Conservation (phyloP, 2,797 vertebrate genomes). For the Periophthalmus magnuspinnatus region DNA sequence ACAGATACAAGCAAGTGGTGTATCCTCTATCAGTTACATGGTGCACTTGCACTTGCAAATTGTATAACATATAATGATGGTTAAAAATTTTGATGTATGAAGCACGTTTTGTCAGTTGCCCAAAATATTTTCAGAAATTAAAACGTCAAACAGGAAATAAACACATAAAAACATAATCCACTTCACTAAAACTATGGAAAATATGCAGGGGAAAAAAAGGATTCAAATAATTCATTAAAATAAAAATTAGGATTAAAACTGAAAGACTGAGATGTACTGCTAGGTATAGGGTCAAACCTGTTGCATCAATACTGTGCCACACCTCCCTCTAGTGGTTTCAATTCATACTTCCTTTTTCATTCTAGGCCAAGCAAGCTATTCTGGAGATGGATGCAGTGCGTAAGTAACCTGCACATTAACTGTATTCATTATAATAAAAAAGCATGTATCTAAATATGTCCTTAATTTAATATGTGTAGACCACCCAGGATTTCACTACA, state of each 20-base stretch:
- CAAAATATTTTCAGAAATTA: no score
- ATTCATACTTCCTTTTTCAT: conserved; percentile 32
- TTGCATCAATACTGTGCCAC: conserved; percentile 12
- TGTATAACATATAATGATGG: no score
- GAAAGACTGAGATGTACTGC: no score
- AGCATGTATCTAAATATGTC: not conserved
- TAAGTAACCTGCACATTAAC: conserved; percentile 75
- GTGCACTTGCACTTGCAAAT: no score
- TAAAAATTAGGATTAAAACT: no score
- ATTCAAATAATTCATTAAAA: no score
- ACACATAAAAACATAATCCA: no score
- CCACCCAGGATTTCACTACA: conserved; percentile 91
- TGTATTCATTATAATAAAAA: not conserved
- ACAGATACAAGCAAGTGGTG: not conserved
- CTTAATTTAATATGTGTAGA: conserved; percentile 70
- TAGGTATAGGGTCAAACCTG: not conserved
- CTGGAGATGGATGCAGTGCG: conserved; percentile 96
- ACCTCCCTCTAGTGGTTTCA: conserved; percentile 61
- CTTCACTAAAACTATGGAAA: no score
- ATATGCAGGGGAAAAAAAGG: no score
- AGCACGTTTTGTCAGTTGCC: no score
- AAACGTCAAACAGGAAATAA: no score
- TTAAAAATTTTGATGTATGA: no score
- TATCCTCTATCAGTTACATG: not conserved
- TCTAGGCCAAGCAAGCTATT: conserved; percentile 96